Conservation (phyloP, 92 coral and sea anemone genomes). For the Porites divaricata region DNA sequence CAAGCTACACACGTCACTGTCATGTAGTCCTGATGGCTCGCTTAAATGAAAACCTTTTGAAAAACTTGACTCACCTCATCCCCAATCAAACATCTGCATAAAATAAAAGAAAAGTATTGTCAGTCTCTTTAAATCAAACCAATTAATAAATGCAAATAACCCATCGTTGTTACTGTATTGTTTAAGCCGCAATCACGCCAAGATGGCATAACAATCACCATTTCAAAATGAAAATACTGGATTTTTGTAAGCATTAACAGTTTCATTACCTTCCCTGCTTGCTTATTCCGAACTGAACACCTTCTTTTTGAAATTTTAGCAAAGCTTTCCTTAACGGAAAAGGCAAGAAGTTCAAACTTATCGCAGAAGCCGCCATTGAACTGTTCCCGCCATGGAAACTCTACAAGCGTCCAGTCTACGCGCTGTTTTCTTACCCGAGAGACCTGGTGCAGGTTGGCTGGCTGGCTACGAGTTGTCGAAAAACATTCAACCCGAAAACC, state of each 20-base stretch:
- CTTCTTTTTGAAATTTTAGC: constrained; percentile 86
- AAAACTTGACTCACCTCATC: constrained; percentile 76
- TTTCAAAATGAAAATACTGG: not conserved
- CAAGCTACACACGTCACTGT: no score
- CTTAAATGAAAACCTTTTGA: not conserved
- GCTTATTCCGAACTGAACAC: constrained; percentile 87
- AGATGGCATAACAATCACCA: not conserved
- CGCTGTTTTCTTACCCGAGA: not conserved
- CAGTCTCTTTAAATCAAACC: not conserved
- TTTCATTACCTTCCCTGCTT: constrained; percentile 86
- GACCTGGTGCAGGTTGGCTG: no score
- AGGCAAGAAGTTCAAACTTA: constrained; percentile 71
- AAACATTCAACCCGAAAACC: no score
- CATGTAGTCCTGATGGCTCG: no score
- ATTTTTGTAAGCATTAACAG: not conserved
- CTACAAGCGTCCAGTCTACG: not conserved
- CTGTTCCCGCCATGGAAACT: constrained; percentile 22
- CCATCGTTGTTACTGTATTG: not conserved
- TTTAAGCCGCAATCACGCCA: not conserved
- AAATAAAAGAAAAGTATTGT: not conserved
- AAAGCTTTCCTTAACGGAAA: constrained; percentile 66
- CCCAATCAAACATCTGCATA: constrained; percentile 81
- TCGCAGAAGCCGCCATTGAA: constrained; percentile 34
- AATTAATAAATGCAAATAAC: not conserved
- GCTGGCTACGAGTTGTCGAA: no score